Evolutionary conservation across 2,888 invertebrate species (phyloP).

Genomic region (Microctonus brassicae): DNA sequence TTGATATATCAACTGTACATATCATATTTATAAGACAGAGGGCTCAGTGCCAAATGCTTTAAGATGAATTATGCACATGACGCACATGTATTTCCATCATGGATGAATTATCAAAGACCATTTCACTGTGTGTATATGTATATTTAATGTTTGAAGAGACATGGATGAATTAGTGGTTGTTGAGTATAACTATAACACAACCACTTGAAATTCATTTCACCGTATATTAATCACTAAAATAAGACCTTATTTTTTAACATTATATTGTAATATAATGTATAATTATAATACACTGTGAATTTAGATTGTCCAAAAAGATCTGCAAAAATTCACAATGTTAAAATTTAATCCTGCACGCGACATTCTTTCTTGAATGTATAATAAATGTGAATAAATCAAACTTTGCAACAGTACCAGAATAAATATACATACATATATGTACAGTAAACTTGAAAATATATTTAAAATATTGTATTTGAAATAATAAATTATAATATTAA

Average conservation of each 20-base stretch:
- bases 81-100: not conserved
- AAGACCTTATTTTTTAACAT: not conserved
- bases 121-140: not conserved
- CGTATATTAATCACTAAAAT: not conserved
- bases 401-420: not conserved
- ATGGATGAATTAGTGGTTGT: not conserved
- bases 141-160: no score
- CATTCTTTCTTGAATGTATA: no score
- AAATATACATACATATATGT: no score
- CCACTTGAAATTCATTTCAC: not conserved
- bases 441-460: no score
- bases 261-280: not conserved
- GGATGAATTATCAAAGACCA: conserved; percentile 15
- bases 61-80: conserved; percentile 26
- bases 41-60: conserved; percentile 8
- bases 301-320: no score
- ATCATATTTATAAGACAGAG: not conserved
- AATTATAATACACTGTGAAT: no score
- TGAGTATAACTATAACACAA: not conserved
- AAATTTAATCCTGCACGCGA: no score
- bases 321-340: no score
- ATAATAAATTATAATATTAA: no score
- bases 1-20: not conserved
- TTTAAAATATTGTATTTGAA: no score
- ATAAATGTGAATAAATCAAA: not conserved